Evolutionary conservation across 2,113 vertebrate genomes (phyloP).

Genomic region (Neogobius melanostomus): DNA sequence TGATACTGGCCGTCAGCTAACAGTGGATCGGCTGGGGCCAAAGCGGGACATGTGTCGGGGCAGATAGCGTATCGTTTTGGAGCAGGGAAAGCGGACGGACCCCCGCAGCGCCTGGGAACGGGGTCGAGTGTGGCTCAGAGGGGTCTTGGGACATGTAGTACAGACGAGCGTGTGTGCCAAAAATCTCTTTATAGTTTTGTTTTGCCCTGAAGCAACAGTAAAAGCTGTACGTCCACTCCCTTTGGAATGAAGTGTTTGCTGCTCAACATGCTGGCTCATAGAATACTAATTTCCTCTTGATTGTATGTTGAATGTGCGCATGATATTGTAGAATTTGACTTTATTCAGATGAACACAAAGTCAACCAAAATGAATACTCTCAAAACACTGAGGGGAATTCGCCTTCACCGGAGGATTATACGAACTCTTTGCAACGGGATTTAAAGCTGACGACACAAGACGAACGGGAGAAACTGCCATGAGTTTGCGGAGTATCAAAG

Average conservation of each 20-base stretch:
- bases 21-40: slow-evolving; percentile 21
- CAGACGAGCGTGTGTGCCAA: slow-evolving; percentile 27
- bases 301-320: no score
- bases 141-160: slow-evolving; percentile 36
- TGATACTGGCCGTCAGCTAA: slow-evolving; percentile 34
- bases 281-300: slow-evolving; percentile 22
- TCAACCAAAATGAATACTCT: no score
- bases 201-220: slow-evolving; percentile 8
- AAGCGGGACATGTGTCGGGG: slow-evolving; percentile 57
- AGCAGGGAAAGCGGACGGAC: slow-evolving; percentile 41
- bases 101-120: slow-evolving; percentile 35
- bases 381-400: no score
- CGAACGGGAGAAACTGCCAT: no score
- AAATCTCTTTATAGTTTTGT: slow-evolving; percentile 35
- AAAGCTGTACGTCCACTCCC: slow-evolving; percentile 13
- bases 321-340: no score
- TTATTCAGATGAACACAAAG: no score
- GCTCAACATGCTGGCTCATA: slow-evolving; percentile 16
- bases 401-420: no score
- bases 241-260: slow-evolving; percentile 25
- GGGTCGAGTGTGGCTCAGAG: slow-evolving; percentile 54
- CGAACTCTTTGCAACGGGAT: no score
- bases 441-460: no score
- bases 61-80: slow-evolving; percentile 65
- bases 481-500: no score